These are phyloP conservation scores for Acromyrmex charruanus DNA, from an alignment of 1,140 invertebrate species.

Conservation along the genomic window DNA sequence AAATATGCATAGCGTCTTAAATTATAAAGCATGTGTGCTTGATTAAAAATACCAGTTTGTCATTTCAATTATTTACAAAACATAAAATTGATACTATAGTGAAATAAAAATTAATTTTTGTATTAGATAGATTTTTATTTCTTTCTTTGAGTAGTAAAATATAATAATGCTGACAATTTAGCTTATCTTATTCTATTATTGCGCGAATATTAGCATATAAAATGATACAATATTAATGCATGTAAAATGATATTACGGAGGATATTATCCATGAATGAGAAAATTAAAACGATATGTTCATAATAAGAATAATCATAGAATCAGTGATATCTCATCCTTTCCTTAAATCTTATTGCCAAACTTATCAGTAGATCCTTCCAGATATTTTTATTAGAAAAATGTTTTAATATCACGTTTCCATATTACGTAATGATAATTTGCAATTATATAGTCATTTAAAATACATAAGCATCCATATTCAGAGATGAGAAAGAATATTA, in stretches of 20 bases:
- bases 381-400: background rate
- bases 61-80: background rate
- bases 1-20: background rate
- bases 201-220: background rate
- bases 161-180: background rate
- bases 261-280: background rate
- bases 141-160: background rate
- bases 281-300: background rate
- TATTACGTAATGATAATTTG: background rate
- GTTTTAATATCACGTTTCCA: background rate
- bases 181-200: background rate
- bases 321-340: background rate
- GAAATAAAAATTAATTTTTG: background rate
- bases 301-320: background rate
- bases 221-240: background rate
- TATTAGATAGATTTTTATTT: background rate
- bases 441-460: background rate
- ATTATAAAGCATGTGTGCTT: background rate
- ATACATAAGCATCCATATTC: background rate
- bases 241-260: background rate
- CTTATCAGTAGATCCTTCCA: background rate
- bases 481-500: background rate
- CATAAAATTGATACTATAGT: background rate
- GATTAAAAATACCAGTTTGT: background rate
- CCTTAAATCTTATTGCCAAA: background rate